Base-by-base conservation (phyloP, 1,140 invertebrate genomes). In the Schmidtea mediterranea region DNA sequence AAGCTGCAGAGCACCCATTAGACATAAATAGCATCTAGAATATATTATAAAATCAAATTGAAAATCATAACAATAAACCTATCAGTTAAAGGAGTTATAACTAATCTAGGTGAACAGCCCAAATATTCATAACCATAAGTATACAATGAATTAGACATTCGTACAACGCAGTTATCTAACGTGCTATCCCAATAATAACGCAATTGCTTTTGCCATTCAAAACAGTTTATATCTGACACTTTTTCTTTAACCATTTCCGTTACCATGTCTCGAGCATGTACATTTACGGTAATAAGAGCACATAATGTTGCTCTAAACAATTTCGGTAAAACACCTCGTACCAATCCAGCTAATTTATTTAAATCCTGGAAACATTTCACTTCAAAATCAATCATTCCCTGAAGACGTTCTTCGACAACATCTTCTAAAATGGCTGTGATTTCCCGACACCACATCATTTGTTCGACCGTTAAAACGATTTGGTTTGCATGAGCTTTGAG, bases 1-100 rank as follows among this genome's bases (percentile, higher is more conserved):
- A 52, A 82, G 65, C 60, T 82, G 78, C 10, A 82, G 68, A 1
- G 80, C 81, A 15, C 80, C 80, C 77, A 83, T 81, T 5, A 84
- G 63, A 55, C 79, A 82, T 0, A 82, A 53, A 53, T 67, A 67
- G 52, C 63, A 66, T 43, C 62, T 57, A 59, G 64, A 62, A 59
- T 61, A 50, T 71, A 0, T 73, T 36, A 19, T 18, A 1, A 51
- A 1, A 52, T 21, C 9, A 24, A 9, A 52, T 48, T 36, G 12
- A 43, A 50, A 51, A 51, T 40, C 19, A 49, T 16, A 2, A 51
- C 8, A 38, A 8, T 36, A 24, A 5, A 40, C 22, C 45, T n/a
- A 48, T 48, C 64, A 6, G 65, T 66, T 0, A 68, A 55, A 26
- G 66, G 65, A n/a, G 68, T 69, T 49, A 69, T 68, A 43, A 69